A percentile compares a stretch with the other conserved stretches of the same genome.
These are phyloP conservation scores for Botia kubotai DNA, from an alignment of 2,797 vertebrate genomes.

Conservation along the genomic window DNA sequence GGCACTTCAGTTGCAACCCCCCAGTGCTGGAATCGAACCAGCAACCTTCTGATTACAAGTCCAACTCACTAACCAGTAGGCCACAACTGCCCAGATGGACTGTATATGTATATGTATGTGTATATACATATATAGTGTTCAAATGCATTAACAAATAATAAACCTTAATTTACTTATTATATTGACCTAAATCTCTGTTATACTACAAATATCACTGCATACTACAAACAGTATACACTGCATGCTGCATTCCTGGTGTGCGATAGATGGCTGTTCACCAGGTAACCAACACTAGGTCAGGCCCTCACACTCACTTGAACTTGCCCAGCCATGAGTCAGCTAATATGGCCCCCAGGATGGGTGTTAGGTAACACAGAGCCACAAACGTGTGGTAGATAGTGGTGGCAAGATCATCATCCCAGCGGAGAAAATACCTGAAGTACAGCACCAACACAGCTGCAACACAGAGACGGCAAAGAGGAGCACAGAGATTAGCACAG, in stretches of 20 bases:
- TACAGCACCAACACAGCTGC: constrained; percentile 92
- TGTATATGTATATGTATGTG: neutral
- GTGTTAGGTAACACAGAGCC: constrained; percentile 91
- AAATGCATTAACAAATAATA: too few relatives aligned
- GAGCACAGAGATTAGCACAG: neutral
- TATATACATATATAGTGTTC: too few relatives aligned
- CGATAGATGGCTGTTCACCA: neutral
- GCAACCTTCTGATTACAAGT: too few relatives aligned
- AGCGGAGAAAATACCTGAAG: constrained; percentile 86
- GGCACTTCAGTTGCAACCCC: too few relatives aligned
- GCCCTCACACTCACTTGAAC: constrained; percentile 85
- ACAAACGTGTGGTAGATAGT: constrained; percentile 92
- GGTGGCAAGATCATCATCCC: constrained; percentile 86
- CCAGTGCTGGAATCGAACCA: too few relatives aligned
- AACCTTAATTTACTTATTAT: too few relatives aligned
- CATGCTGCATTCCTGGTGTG: neutral
- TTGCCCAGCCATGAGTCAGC: constrained; percentile 97
- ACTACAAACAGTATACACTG: neutral
- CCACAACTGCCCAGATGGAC: too few relatives aligned
- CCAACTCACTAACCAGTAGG: too few relatives aligned
- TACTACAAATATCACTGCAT: neutral
- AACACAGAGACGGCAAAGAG: neutral
- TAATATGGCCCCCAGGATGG: constrained; percentile 89
- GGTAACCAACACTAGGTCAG: neutral
- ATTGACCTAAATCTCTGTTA: neutral